phyloP scores from a whole-genome alignment of 2,888 invertebrate genomes.

The Parnassius smintheus region DNA sequence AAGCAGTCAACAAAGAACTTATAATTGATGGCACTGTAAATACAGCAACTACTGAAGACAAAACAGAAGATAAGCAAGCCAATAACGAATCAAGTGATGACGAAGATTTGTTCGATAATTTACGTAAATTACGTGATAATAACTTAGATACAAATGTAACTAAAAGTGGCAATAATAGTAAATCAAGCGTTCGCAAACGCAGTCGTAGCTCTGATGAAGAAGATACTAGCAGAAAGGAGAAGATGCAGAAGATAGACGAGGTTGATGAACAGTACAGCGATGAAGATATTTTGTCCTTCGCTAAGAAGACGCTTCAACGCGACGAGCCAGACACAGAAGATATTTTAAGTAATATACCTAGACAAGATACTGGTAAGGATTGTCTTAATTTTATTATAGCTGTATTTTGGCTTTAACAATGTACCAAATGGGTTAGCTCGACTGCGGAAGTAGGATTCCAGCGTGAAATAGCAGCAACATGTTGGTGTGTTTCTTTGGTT shows the following conservation, averaged over 20 bases:
- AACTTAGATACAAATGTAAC: conserved; percentile 29
- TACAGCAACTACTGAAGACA: conserved; percentile 19
- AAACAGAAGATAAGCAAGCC: conserved; percentile 22
- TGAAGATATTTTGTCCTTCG: conserved; percentile 68
- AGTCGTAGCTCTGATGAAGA: conserved; percentile 58
- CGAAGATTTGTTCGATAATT: conserved; percentile 66
- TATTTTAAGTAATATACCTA: conserved; percentile 52
- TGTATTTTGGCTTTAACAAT: too few relatives aligned
- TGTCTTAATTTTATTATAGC: too few relatives aligned
- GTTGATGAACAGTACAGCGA: conserved; percentile 37
- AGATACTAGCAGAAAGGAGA: conserved; percentile 43
- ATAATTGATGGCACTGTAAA: conserved; percentile 44
- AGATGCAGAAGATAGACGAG: conserved; percentile 66
- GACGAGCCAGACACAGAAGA: conserved; percentile 69
- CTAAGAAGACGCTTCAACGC: conserved; percentile 65
- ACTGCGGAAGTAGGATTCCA: too few relatives aligned
- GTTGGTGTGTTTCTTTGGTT: too few relatives aligned
- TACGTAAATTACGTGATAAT: conserved; percentile 60
- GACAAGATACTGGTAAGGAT: conserved; percentile 52
- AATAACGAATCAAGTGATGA: conserved; percentile 57
- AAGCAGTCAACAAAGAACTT: conserved; percentile 78
- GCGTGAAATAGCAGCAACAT: too few relatives aligned
- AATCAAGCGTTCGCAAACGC: conserved; percentile 51
- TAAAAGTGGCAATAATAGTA: conserved; percentile 29
- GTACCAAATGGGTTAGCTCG: too few relatives aligned